Base-by-base conservation (phyloP, 2,113 vertebrate genomes). In the Callionymus lyra region DNA sequence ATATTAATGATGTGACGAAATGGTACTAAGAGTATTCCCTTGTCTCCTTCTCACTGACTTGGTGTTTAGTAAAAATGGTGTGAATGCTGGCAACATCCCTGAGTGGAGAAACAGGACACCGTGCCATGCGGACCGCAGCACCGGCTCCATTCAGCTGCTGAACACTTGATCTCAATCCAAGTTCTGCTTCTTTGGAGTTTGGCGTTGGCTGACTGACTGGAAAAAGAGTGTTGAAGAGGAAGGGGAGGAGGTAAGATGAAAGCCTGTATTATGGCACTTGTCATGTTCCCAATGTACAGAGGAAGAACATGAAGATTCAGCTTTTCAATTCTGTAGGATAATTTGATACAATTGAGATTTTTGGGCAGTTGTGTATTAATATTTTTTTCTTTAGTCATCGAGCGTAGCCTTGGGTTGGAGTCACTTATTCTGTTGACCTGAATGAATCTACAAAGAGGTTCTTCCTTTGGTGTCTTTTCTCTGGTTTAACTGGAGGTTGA, bases 161-260 rank as follows among this genome's bases (percentile, higher is more conserved):
- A 74, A 76, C 51, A 84, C 49, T 41, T 32, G 72, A 79, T 73
- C 76, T 53, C 50, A 76, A 72, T 52, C 55, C 47, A 59, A 47
- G 54, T 67, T 56, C 60, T 14, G 49, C 63, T 69, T 62, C 66
- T 54, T 44, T 71, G 76, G 68, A 63, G 62, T 74, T 69, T 68
- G 56, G 46, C 52, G 47, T 55, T 84, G 82, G 80, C 80, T 78
- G 53, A 57, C 44, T 12, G 36, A 63, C 17, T 66, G 82, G 82
- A 84, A 81, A 81, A 68, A 59, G 27, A 21, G 66, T 57, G 59
- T 54, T n/a, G n/a, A n/a, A n/a, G n/a, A n/a, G n/a, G n/a, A n/a
- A n/a, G 50, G 49, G 43, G 49, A 53, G 49, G 52, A 50, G 68
- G 56, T 15, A 38, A 45, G 52, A 62, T 59, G 50, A 70, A 71